phyloP scores from a whole-genome alignment of 2,888 invertebrate species.

The Aspidapion aeneum region DNA sequence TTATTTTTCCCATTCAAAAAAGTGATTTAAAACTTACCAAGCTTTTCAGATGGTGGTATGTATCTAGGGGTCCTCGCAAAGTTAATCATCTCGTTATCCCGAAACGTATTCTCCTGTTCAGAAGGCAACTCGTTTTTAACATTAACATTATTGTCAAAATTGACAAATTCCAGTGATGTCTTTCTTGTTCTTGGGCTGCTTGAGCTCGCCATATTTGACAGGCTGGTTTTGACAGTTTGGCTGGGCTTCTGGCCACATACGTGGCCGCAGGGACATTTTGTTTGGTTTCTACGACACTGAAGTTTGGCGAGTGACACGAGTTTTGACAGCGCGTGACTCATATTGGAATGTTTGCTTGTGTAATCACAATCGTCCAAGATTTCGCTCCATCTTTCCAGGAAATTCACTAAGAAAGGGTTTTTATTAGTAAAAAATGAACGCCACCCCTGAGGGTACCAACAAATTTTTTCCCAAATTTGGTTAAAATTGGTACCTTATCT shows the following conservation, averaged over 20 bases:
- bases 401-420: slow-evolving; percentile 15
- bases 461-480: too few species aligned
- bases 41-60: too few species aligned
- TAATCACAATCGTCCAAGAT: slow-evolving; percentile 13
- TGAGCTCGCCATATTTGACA: neutral
- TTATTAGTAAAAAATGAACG: too few species aligned
- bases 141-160: neutral
- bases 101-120: neutral
- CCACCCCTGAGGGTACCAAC: too few species aligned
- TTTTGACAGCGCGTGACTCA: slow-evolving; percentile 50
- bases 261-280: slow-evolving; percentile 57
- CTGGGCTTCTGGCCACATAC: slow-evolving; percentile 44
- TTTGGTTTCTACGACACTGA: slow-evolving; percentile 43
- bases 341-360: slow-evolving; percentile 20
- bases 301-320: slow-evolving; percentile 55
- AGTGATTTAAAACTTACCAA: too few species aligned
- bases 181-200: neutral
- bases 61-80: slow-evolving; percentile 19
- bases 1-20: too few species aligned
- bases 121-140: neutral
- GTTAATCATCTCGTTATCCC: slow-evolving; percentile 1
- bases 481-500: too few species aligned
- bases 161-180: neutral
- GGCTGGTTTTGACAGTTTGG: neutral
- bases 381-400: slow-evolving; percentile 24